phyloP scores from a whole-genome alignment of 2,888 invertebrate genomes.

The Tinea semifulvella region DNA sequence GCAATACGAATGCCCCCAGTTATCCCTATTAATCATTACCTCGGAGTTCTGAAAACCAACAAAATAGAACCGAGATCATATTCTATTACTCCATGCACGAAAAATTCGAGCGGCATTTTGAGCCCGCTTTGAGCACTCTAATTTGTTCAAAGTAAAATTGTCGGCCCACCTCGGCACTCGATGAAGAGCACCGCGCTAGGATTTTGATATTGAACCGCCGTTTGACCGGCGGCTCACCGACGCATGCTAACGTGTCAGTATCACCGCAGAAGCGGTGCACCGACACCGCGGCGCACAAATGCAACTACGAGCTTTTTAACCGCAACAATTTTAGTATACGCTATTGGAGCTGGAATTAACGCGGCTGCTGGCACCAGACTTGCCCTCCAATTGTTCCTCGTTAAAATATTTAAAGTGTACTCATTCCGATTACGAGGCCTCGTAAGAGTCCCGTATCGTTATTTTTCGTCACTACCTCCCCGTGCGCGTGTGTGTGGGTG shows the following conservation, averaged over 20 bases:
- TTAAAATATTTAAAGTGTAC: slow-evolving; percentile 65
- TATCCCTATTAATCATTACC: slow-evolving; percentile 71
- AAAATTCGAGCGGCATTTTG: slow-evolving; percentile 48
- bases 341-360: slow-evolving; percentile 76
- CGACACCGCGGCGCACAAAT: slow-evolving; percentile 54
- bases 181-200: slow-evolving; percentile 30
- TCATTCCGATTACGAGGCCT: slow-evolving; percentile 67
- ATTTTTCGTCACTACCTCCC: slow-evolving; percentile 73
- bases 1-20: slow-evolving; percentile 72
- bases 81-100: slow-evolving; percentile 73
- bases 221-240: slow-evolving; percentile 32
- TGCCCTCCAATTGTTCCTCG: slow-evolving; percentile 72
- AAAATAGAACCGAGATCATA: slow-evolving; percentile 71
- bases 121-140: slow-evolving; percentile 72
- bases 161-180: slow-evolving; percentile 38
- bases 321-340: slow-evolving; percentile 77
- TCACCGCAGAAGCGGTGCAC: slow-evolving; percentile 47
- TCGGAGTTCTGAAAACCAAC: slow-evolving; percentile 67
- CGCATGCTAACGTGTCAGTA: slow-evolving; percentile 33
- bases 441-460: slow-evolving; percentile 68
- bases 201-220: slow-evolving; percentile 30
- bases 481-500: slow-evolving; percentile 27
- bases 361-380: slow-evolving; percentile 75
- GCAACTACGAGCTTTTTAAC: slow-evolving; percentile 71
- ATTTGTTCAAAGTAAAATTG: slow-evolving; percentile 73